These are phyloP conservation scores for Chromoteleia sp. DNA, from an alignment of 2,888 invertebrate species.

Conservation along the genomic window DNA sequence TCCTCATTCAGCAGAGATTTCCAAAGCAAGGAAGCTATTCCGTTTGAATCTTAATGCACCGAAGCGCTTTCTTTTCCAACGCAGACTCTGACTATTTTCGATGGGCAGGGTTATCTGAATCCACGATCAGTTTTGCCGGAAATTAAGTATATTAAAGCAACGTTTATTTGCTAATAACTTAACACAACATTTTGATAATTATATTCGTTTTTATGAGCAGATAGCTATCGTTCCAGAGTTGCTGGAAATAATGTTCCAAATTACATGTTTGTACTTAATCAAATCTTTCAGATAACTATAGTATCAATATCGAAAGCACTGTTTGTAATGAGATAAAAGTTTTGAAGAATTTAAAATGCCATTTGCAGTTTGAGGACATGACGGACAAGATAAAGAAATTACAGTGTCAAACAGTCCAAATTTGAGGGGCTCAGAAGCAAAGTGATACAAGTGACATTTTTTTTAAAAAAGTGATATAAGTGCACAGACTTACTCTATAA, in stretches of 20 bases:
- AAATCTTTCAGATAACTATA: too few species aligned
- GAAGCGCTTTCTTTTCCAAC: constrained; percentile 41
- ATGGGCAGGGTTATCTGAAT: constrained; percentile 10
- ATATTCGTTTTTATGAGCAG: neutral
- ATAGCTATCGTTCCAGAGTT: neutral
- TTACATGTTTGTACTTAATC: too few species aligned
- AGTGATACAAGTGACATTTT: too few species aligned
- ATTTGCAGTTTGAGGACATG: too few species aligned
- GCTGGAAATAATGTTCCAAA: constrained; percentile 4
- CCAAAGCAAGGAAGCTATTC: constrained; percentile 51
- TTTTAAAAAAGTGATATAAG: too few species aligned
- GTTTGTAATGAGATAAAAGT: too few species aligned
- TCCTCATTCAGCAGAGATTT: constrained; percentile 34
- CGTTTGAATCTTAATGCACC: constrained; percentile 42
- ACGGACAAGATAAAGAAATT: too few species aligned
- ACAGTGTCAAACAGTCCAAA: too few species aligned
- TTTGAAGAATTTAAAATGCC: too few species aligned
- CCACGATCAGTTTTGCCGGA: constrained; percentile 8
- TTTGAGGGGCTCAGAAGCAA: too few species aligned
- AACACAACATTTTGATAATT: neutral
- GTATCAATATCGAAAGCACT: too few species aligned
- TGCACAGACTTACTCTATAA: too few species aligned
- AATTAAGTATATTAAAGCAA: constrained; percentile 11
- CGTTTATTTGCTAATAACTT: neutral
- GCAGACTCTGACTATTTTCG: constrained; percentile 1